These are phyloP conservation scores for Eira barbara DNA, from an alignment of 2,113 vertebrate genomes.

Conservation along the genomic window DNA sequence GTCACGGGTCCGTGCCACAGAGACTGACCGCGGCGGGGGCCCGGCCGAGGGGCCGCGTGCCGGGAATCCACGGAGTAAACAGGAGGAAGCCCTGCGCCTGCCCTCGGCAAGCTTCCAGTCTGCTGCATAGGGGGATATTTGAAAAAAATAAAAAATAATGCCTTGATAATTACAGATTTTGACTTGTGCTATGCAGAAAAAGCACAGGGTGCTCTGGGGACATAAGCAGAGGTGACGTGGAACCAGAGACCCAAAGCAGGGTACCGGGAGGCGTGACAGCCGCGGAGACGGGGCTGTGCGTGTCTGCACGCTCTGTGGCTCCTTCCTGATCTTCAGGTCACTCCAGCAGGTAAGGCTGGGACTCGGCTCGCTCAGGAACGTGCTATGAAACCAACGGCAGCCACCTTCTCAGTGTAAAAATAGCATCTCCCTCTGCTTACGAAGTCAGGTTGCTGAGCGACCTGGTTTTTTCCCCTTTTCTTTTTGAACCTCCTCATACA, in stretches of 20 bases:
- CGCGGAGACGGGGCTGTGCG: accelerated
- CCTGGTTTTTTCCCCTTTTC: constrained; percentile 2
- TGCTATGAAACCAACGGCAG: not conserved
- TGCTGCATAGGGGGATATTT: accelerated
- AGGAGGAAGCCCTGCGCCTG: accelerated
- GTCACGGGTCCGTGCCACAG: too few species aligned
- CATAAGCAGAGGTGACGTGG: accelerated
- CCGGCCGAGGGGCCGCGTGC: accelerated
- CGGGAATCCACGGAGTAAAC: accelerated
- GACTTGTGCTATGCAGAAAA: accelerated
- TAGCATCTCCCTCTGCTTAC: constrained; percentile 74
- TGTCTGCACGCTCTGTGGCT: accelerated
- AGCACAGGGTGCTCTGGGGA: not conserved
- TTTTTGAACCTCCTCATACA: constrained; percentile 57
- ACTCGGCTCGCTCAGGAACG: not conserved
- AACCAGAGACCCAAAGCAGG: not conserved
- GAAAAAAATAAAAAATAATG: not conserved
- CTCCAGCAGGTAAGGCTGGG: not conserved
- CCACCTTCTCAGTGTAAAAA: constrained; percentile 78
- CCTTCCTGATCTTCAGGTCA: accelerated
- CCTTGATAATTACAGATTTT: not conserved
- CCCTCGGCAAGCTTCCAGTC: not conserved
- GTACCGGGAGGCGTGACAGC: accelerated
- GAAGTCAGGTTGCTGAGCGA: constrained; percentile 81
- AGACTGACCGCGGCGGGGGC: accelerated